phyloP scores from a whole-genome alignment of 2,797 vertebrate species.

The Sebastes trivittatus region DNA sequence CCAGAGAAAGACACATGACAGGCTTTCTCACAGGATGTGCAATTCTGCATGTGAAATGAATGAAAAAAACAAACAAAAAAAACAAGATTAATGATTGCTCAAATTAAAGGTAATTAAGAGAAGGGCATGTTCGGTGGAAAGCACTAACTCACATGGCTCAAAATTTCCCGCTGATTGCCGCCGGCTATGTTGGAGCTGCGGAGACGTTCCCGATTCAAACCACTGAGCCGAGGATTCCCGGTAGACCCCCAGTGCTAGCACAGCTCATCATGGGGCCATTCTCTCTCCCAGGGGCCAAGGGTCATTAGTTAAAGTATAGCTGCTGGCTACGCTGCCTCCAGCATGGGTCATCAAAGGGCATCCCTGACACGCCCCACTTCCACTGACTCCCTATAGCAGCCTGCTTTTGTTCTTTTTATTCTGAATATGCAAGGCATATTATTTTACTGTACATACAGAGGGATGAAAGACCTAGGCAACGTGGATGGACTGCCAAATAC shows the following conservation, averaged over 20 bases:
- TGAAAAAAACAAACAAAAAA: not conserved
- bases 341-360: not conserved
- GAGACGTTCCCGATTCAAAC: slow-evolving; percentile 20
- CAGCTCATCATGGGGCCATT: not conserved
- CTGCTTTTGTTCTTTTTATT: not conserved
- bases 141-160: slow-evolving; percentile 38
- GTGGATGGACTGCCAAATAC: not conserved
- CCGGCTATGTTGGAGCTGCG: not conserved
- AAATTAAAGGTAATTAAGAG: slow-evolving; percentile 64
- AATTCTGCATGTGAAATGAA: slow-evolving; percentile 27
- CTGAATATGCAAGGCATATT: not conserved
- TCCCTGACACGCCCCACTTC: not conserved
- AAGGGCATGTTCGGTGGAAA: slow-evolving; percentile 17
- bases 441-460: not conserved
- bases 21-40: slow-evolving; percentile 22
- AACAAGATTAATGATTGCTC: slow-evolving; percentile 59
- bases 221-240: slow-evolving; percentile 30
- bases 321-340: not conserved
- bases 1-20: slow-evolving; percentile 26
- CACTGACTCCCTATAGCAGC: not conserved
- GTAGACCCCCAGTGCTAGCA: not conserved
- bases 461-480: not conserved
- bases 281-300: slow-evolving; percentile 4
- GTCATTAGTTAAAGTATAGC: slow-evolving; percentile 50
- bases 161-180: slow-evolving; percentile 19